phyloP scores from a whole-genome alignment of 2,797 vertebrate genomes.

The Platalea minor region DNA sequence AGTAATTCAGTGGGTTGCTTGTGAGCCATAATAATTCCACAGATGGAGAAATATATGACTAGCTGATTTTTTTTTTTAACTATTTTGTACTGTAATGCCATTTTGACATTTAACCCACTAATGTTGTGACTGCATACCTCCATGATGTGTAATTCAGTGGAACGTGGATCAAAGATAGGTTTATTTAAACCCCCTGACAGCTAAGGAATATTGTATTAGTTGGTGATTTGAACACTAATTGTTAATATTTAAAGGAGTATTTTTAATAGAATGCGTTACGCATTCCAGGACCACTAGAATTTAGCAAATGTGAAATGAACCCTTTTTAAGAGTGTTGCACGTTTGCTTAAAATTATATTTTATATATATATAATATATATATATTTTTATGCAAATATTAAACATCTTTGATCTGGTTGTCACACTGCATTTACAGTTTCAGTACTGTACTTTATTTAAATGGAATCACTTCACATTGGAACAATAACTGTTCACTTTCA shows the following conservation, averaged over 20 bases:
- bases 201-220: constrained; percentile 71
- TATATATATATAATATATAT: constrained; percentile 75
- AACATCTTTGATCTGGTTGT: constrained; percentile 77
- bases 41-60: constrained; percentile 68
- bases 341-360: constrained; percentile 77
- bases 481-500: constrained; percentile 64
- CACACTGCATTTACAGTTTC: constrained; percentile 77
- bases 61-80: constrained; percentile 42
- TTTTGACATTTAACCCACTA: constrained; percentile 73
- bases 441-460: constrained; percentile 79
- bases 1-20: constrained; percentile 68
- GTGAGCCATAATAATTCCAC: constrained; percentile 68
- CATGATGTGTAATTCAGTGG: constrained; percentile 67
- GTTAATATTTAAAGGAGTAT: constrained; percentile 76
- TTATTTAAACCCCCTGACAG: constrained; percentile 70
- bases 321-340: constrained; percentile 78
- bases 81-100: constrained; percentile 70
- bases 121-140: constrained; percentile 67
- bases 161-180: constrained; percentile 71
- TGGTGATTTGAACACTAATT: constrained; percentile 76
- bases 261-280: constrained; percentile 73
- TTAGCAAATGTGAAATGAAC: constrained; percentile 80
- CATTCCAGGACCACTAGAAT: constrained; percentile 81
- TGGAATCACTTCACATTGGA: constrained; percentile 69
- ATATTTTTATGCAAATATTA: constrained; percentile 74